Conservation (phyloP, 1,140 invertebrate genomes). For the Diplogasteroides magnus region DNA sequence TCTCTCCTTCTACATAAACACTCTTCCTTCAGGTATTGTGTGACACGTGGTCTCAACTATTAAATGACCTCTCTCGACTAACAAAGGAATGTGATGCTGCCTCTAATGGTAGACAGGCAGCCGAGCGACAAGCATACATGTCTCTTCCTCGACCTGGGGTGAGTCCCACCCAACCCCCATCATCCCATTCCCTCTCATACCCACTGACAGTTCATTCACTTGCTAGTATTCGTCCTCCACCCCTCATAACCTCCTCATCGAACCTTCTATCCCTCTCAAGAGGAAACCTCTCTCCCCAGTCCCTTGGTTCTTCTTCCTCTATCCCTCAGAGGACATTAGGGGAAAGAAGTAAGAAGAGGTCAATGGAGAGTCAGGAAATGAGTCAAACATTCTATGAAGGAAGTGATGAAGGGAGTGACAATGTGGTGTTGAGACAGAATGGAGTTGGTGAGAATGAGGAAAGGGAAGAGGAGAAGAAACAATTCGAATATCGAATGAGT, state of each 20-base stretch:
- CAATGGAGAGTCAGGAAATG: slow-evolving; percentile 2
- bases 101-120: slow-evolving; percentile 69
- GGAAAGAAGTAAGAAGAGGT: slow-evolving; percentile 3
- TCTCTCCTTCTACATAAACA: background rate
- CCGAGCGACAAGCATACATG: slow-evolving; percentile 86
- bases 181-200: slow-evolving; percentile 1
- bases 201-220: background rate
- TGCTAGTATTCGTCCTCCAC: slow-evolving; percentile 4
- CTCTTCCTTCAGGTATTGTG: slow-evolving; percentile 66
- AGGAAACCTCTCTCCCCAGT: slow-evolving; percentile 1
- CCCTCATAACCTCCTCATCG: background rate
- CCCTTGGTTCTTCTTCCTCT: background rate
- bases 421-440: slow-evolving; percentile 11
- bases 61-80: slow-evolving; percentile 59
- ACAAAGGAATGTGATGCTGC: slow-evolving; percentile 69
- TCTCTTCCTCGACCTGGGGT: slow-evolving; percentile 86
- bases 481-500: slow-evolving; percentile 48
- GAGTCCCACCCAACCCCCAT: slow-evolving; percentile 57
- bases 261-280: background rate
- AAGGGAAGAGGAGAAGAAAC: slow-evolving; percentile 25
- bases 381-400: slow-evolving; percentile 16
- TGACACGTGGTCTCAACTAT: slow-evolving; percentile 79
- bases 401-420: background rate
- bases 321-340: slow-evolving; percentile 14
- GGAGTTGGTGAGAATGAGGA: slow-evolving; percentile 9